A percentile compares a stretch with the other conserved stretches of the same genome.
phyloP scores from a whole-genome alignment of 2,113 vertebrate species.

The Oostethus manadensis region DNA sequence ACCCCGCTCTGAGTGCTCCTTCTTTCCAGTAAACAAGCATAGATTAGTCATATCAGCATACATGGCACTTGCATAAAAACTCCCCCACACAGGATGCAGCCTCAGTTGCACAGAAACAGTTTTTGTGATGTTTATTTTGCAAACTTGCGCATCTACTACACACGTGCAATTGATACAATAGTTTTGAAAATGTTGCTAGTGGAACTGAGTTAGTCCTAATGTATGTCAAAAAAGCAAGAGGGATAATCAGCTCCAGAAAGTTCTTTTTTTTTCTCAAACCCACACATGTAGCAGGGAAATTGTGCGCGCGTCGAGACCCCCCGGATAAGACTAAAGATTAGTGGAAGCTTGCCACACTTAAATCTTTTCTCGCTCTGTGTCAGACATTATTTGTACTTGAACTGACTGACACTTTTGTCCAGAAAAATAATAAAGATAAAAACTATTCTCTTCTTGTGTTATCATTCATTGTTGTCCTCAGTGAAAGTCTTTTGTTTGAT shows the following conservation, averaged over 20 bases:
- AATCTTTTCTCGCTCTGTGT: slow-evolving; percentile 30
- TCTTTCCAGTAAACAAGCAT: slow-evolving; percentile 42
- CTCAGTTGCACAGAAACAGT: slow-evolving; percentile 5
- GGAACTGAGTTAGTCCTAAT: too few relatives aligned
- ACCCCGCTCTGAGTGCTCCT: slow-evolving; percentile 13
- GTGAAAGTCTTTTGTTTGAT: slow-evolving; percentile 41
- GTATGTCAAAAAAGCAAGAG: neutral
- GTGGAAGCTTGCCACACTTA: slow-evolving; percentile 37
- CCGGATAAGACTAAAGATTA: slow-evolving; percentile 50
- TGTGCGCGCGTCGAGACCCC: slow-evolving; percentile 33
- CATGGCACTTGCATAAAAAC: slow-evolving; percentile 16
- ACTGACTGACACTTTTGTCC: slow-evolving; percentile 21
- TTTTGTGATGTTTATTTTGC: slow-evolving; percentile 44
- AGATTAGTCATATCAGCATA: slow-evolving; percentile 22
- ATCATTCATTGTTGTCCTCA: slow-evolving; percentile 40
- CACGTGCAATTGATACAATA: slow-evolving; percentile 30
- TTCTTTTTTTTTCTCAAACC: neutral
- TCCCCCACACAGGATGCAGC: slow-evolving; percentile 24
- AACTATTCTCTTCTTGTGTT: slow-evolving; percentile 27
- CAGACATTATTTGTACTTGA: slow-evolving; percentile 31
- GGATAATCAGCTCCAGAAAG: neutral
- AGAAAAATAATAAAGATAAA: slow-evolving; percentile 18
- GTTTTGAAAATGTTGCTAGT: slow-evolving; percentile 1
- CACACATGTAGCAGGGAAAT: slow-evolving; percentile 10
- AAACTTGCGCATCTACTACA: slow-evolving; percentile 21